These are phyloP conservation scores for Scolopax bukidnonensis DNA, from an alignment of 2,797 vertebrate species.

Conservation along the genomic window DNA sequence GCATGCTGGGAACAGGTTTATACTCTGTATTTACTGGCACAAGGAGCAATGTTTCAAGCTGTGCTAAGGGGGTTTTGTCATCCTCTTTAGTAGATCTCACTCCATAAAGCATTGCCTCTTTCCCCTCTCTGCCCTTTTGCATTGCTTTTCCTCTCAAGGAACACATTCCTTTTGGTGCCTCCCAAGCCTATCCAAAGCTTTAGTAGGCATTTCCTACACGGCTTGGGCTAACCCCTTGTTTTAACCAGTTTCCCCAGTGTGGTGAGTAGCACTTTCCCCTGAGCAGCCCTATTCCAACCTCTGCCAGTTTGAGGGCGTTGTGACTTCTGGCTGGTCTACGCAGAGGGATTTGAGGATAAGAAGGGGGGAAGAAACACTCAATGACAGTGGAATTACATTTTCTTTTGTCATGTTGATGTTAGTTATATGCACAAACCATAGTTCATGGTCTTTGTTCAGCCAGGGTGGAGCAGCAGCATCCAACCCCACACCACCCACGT, in stretches of 20 bases:
- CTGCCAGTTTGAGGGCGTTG: background rate
- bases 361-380: background rate
- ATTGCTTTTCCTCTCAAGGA: background rate
- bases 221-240: background rate
- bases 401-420: background rate
- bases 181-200: background rate
- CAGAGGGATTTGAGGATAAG: background rate
- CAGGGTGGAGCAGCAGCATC: background rate
- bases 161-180: background rate
- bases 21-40: background rate
- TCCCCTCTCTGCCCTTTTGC: background rate
- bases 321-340: background rate
- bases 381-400: rapidly evolving
- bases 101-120: background rate
- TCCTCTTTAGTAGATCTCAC: background rate
- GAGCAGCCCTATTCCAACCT: background rate
- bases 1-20: background rate
- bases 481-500: background rate
- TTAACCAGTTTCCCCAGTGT: background rate
- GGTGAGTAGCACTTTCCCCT: background rate
- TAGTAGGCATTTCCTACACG: background rate
- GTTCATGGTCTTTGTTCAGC: background rate
- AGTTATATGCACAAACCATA: background rate
- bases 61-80: background rate
- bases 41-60: conserved; percentile 21